Evolutionary conservation across 1,140 invertebrate genomes (phyloP).

Genomic region (Drosophila gunungcola): DNA sequence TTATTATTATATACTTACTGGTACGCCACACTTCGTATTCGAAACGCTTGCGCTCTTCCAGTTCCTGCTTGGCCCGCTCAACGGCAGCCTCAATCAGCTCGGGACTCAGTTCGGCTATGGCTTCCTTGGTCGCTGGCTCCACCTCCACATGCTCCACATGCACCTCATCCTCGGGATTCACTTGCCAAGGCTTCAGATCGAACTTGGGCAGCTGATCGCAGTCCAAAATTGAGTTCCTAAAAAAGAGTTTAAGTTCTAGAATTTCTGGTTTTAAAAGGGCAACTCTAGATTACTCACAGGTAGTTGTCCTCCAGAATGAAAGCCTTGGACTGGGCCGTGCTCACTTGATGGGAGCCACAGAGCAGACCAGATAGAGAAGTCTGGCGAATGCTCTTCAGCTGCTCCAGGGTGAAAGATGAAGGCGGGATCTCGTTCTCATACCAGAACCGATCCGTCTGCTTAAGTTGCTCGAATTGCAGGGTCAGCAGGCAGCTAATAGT

Average conservation of each 20-base stretch:
- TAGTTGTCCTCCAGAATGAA: constrained; percentile 95
- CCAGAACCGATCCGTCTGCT: constrained; percentile 96
- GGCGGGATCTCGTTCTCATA: constrained; percentile 98
- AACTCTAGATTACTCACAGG: constrained; percentile 87
- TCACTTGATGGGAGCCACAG: constrained; percentile 84
- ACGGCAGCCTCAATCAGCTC: constrained; percentile 88
- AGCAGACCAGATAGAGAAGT: constrained; percentile 86
- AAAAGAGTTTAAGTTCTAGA: neutral
- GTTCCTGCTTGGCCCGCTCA: constrained; percentile 90
- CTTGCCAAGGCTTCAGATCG: constrained; percentile 85
- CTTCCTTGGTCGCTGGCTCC: constrained; percentile 74
- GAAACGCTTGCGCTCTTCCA: constrained; percentile 89
- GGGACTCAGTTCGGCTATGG: constrained; percentile 83
- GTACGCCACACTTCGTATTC: constrained; percentile 90
- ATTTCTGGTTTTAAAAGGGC: neutral
- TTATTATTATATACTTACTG: constrained; percentile 49
- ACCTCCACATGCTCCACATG: constrained; percentile 73
- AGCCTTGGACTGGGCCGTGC: constrained; percentile 91
- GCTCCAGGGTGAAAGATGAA: constrained; percentile 91
- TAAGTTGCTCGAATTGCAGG: constrained; percentile 91
- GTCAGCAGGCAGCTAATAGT: constrained; percentile 94
- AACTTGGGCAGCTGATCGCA: constrained; percentile 90
- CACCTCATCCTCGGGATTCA: constrained; percentile 57
- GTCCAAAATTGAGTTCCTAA: constrained; percentile 91
- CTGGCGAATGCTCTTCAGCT: constrained; percentile 87